phyloP scores from a whole-genome alignment of 2,888 invertebrate species.

The Calliopum simillimum region DNA sequence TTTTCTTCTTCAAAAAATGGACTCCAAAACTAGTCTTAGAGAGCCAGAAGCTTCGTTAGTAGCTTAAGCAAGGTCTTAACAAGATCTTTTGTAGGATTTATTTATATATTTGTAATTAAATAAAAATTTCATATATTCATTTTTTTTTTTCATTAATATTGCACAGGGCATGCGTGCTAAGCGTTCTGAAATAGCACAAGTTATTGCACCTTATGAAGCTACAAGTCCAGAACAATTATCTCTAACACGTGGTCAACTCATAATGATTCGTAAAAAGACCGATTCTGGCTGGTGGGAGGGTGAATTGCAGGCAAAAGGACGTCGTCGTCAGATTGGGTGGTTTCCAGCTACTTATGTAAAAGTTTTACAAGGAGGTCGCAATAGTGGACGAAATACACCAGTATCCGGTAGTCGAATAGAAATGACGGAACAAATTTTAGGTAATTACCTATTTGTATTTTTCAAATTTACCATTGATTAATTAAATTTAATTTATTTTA shows the following conservation, averaged over 20 bases:
- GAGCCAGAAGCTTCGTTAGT: too few species aligned
- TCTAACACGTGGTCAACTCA: constrained; percentile 89
- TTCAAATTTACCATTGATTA: neutral
- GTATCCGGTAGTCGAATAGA: constrained; percentile 78
- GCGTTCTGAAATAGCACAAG: constrained; percentile 93
- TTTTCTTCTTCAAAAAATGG: too few species aligned
- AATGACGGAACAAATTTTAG: constrained; percentile 67
- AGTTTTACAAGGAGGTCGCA: constrained; percentile 76
- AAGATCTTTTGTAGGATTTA: too few species aligned
- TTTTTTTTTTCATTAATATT: constrained; percentile 30
- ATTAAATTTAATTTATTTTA: neutral
- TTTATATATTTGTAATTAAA: constrained; percentile 7
- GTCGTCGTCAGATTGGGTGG: constrained; percentile 96
- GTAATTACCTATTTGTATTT: constrained; percentile 49
- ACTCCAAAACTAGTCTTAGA: too few species aligned
- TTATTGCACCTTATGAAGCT: constrained; percentile 92
- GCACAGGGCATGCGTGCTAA: constrained; percentile 73
- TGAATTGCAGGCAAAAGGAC: constrained; percentile 91
- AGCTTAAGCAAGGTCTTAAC: too few species aligned
- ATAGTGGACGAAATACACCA: constrained; percentile 80
- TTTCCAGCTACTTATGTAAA: constrained; percentile 99
- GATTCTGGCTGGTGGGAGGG: constrained; percentile 99
- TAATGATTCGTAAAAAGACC: constrained; percentile 96
- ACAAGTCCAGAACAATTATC: constrained; percentile 92
- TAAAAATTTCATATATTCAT: constrained; percentile 21